phyloP scores from a whole-genome alignment of 1,140 invertebrate genomes.

The Zaprionus davidi region DNA sequence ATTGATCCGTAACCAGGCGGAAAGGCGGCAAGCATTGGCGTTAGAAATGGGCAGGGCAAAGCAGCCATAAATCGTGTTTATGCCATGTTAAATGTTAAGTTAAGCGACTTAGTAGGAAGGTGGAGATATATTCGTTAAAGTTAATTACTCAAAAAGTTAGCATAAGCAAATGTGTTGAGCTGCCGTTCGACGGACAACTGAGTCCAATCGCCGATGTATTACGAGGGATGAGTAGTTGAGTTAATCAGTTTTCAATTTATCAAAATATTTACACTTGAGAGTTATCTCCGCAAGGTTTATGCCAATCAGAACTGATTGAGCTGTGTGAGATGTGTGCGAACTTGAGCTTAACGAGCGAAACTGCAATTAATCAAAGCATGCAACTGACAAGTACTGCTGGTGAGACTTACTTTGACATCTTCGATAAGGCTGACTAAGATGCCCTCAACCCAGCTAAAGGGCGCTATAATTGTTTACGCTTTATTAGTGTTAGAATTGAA shows the following conservation, averaged over 20 bases:
- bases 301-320: conserved; percentile 69
- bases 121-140: conserved; percentile 1
- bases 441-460: conserved; percentile 74
- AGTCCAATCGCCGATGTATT: conserved; percentile 43
- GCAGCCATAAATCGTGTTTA: neutral
- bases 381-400: conserved; percentile 38
- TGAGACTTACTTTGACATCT: conserved; percentile 78
- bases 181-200: conserved; percentile 20
- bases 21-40: conserved; percentile 39
- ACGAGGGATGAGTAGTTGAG: conserved; percentile 18
- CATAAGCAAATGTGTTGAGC: conserved; percentile 15
- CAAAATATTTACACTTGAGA: conserved; percentile 68
- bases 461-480: conserved; percentile 60
- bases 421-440: conserved; percentile 69
- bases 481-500: conserved; percentile 18
- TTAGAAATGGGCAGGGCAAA: conserved; percentile 3
- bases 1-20: conserved; percentile 24
- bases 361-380: conserved; percentile 45
- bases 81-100: conserved; percentile 37
- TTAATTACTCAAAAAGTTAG: conserved; percentile 30
- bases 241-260: conserved; percentile 62
- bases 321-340: conserved; percentile 44
- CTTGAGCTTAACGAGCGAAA: conserved; percentile 65
- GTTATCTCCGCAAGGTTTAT: conserved; percentile 61
- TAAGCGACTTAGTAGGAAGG: conserved; percentile 32